Percentiles rank a stretch among this genome's conserved stretches.
These are phyloP conservation scores for Sylvietta virens DNA, from an alignment of 2,113 vertebrate species.

Conservation along the genomic window DNA sequence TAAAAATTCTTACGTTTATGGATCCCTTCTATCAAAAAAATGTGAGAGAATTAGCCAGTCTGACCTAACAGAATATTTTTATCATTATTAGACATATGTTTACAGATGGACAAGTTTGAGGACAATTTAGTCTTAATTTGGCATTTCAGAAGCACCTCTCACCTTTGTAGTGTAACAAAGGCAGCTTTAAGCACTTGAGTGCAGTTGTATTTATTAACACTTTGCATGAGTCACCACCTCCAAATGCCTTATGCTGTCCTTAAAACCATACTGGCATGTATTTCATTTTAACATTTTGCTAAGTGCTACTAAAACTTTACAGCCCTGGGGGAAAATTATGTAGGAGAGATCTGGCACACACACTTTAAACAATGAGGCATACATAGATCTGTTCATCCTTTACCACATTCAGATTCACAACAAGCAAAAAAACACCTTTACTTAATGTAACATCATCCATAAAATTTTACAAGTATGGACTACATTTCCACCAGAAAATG, in stretches of 20 bases:
- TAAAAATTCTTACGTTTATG: neutral
- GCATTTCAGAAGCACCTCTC: conserved; percentile 30
- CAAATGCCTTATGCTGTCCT: conserved; percentile 62
- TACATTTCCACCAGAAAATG: neutral
- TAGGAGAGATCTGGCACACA: conserved; percentile 29
- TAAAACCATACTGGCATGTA: conserved; percentile 31
- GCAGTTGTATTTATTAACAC: conserved; percentile 57
- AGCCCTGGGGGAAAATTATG: conserved; percentile 19
- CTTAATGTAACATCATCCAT: neutral
- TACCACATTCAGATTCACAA: neutral
- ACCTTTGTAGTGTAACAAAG: neutral
- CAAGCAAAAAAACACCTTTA: neutral
- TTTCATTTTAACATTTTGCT: conserved; percentile 51
- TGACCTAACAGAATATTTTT: neutral
- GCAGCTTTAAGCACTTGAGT: conserved; percentile 13
- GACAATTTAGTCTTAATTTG: neutral
- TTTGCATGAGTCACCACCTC: conserved; percentile 64
- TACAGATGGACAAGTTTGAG: neutral
- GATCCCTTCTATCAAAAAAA: neutral
- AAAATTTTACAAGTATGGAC: neutral
- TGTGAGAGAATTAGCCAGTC: neutral
- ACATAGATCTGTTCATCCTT: conserved; percentile 35
- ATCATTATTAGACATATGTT: neutral
- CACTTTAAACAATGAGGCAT: conserved; percentile 44
- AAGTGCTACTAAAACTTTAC: conserved; percentile 59